Evolutionary conservation across 2,888 invertebrate species (phyloP).

Genomic region (Sminthurinus aureus): DNA sequence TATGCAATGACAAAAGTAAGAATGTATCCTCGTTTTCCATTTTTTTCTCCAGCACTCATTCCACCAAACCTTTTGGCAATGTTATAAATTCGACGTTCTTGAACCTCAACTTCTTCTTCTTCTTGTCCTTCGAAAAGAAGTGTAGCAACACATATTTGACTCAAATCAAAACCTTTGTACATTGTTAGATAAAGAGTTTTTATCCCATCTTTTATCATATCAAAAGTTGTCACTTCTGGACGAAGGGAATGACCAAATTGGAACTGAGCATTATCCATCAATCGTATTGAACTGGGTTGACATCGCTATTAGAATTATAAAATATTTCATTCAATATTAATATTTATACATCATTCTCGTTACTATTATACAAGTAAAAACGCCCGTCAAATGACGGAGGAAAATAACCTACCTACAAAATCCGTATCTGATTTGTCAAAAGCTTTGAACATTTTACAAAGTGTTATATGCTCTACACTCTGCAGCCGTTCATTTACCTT

Average conservation of each 20-base stretch:
- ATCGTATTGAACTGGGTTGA: slow-evolving; percentile 93
- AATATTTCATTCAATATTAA: no score
- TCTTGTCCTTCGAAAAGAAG: slow-evolving; percentile 87
- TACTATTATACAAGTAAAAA: no score
- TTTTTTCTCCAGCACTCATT: slow-evolving; percentile 88
- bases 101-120: slow-evolving; percentile 74
- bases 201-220: slow-evolving; percentile 75
- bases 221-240: slow-evolving; percentile 69
- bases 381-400: no score
- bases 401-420: neutral
- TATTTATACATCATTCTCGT: no score
- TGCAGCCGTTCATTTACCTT: neutral
- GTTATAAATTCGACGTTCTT: slow-evolving; percentile 79
- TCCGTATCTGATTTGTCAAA: no score
- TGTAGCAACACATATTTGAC: slow-evolving; percentile 87
- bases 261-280: slow-evolving; percentile 99
- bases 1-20: slow-evolving; percentile 98
- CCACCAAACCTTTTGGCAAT: slow-evolving; percentile 82
- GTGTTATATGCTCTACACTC: slow-evolving; percentile 1
- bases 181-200: slow-evolving; percentile 88
- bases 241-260: slow-evolving; percentile 86
- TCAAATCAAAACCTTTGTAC: slow-evolving; percentile 84
- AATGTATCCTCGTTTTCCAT: slow-evolving; percentile 94
- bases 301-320: slow-evolving; percentile 70
- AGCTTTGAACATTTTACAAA: no score